phyloP scores from a whole-genome alignment of 2,797 vertebrate species.

The Iguana delicatissima region DNA sequence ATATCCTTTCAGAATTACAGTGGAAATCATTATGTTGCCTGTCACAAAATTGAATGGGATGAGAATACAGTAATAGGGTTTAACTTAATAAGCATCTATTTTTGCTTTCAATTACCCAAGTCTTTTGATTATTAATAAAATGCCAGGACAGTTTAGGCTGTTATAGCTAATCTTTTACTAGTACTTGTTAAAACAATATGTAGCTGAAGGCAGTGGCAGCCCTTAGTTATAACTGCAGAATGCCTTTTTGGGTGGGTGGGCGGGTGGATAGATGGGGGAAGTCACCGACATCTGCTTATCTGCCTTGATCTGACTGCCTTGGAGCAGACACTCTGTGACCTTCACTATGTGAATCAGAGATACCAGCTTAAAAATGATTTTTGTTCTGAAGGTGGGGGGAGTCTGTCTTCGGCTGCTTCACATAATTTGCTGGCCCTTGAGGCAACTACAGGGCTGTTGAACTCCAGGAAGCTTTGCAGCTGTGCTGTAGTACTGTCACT shows the following conservation, averaged over 20 bases:
- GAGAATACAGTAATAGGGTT: background rate
- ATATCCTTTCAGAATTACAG: constrained; percentile 1
- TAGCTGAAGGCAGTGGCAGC: background rate
- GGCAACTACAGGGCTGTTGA: background rate
- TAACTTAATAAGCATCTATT: background rate
- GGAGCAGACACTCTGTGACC: constrained; percentile 15
- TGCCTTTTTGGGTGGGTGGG: too few species aligned
- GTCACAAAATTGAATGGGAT: background rate
- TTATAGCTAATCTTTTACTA: background rate
- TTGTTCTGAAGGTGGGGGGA: background rate
- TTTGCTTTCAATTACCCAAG: background rate
- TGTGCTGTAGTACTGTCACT: background rate
- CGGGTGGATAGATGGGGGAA: too few species aligned
- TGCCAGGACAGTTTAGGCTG: background rate
- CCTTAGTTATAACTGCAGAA: background rate
- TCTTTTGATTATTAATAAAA: background rate
- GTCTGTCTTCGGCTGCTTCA: background rate
- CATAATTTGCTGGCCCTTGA: background rate
- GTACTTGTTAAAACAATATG: background rate
- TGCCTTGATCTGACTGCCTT: constrained; percentile 12
- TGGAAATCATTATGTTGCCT: background rate
- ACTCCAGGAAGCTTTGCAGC: constrained; percentile 30
- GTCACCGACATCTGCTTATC: background rate
- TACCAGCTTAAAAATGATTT: background rate
- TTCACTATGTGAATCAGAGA: constrained; percentile 20